These are phyloP conservation scores for Brachypalpus laphriformis DNA, from an alignment of 2,888 invertebrate species.

Conservation along the genomic window DNA sequence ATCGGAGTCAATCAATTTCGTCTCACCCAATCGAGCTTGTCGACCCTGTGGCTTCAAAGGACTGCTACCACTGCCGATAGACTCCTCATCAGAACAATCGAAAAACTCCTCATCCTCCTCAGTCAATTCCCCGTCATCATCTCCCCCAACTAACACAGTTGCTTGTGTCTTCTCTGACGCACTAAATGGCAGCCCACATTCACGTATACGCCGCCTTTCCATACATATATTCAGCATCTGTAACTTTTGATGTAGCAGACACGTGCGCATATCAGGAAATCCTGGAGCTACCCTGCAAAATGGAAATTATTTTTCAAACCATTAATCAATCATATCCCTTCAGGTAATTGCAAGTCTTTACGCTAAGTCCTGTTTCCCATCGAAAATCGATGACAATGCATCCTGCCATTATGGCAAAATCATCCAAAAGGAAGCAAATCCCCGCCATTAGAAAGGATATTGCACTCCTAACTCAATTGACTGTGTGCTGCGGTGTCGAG, in stretches of 20 bases:
- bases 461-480: constrained; percentile 66
- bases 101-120: constrained; percentile 87
- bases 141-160: constrained; percentile 14
- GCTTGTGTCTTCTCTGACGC: constrained; percentile 11
- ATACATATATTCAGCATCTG: constrained; percentile 93
- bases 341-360: constrained; percentile 51
- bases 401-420: constrained; percentile 30
- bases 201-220: constrained; percentile 85
- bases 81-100: constrained; percentile 87
- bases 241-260: constrained; percentile 96
- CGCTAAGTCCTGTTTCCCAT: constrained; percentile 30
- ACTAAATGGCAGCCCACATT: constrained; percentile 81
- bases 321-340: constrained; percentile 56
- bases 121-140: constrained; percentile 79
- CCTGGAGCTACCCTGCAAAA: constrained; percentile 88
- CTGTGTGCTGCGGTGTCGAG: constrained; percentile 18
- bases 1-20: constrained; percentile 87
- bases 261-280: constrained; percentile 93
- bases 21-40: constrained; percentile 86
- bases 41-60: constrained; percentile 88
- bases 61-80: constrained; percentile 81
- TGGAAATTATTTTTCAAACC: constrained; percentile 39
- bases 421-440: constrained; percentile 17
- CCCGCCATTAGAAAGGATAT: constrained; percentile 59
- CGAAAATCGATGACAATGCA: constrained; percentile 60